These are phyloP conservation scores for Cylloceria caligata DNA, from an alignment of 2,888 invertebrate genomes.

Conservation along the genomic window DNA sequence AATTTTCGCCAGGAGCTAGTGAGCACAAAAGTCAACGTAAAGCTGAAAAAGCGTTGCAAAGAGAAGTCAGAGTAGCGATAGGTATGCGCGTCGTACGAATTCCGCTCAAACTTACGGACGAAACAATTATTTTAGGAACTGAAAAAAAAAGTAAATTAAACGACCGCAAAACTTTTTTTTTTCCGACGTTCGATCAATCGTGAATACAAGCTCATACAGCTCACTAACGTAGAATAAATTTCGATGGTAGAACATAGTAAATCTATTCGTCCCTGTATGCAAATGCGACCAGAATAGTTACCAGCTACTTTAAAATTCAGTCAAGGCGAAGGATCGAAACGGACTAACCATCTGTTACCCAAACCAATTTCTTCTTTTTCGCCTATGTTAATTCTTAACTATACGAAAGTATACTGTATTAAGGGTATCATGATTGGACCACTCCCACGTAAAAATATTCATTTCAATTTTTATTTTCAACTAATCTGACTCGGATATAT, in stretches of 20 bases:
- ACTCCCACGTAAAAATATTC: constrained; percentile 16
- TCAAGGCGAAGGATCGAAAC: constrained; percentile 65
- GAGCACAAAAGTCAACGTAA: constrained; percentile 70
- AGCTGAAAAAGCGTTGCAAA: constrained; percentile 69
- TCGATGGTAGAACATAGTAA: constrained; percentile 56
- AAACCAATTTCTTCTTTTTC: constrained; percentile 53
- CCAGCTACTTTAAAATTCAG: constrained; percentile 70
- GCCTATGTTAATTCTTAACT: constrained; percentile 53
- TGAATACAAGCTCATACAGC: constrained; percentile 29
- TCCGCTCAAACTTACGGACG: neutral
- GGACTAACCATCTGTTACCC: constrained; percentile 69
- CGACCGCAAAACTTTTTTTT: neutral
- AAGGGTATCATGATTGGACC: constrained; percentile 21
- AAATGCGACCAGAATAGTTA: constrained; percentile 68
- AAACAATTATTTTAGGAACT: constrained; percentile 1
- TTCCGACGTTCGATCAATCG: constrained; percentile 16
- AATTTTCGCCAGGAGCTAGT: constrained; percentile 70
- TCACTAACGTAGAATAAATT: constrained; percentile 50
- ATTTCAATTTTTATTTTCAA: neutral
- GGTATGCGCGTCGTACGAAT: constrained; percentile 46
- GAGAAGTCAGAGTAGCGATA: constrained; percentile 66
- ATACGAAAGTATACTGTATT: constrained; percentile 13
- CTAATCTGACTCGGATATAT: neutral
- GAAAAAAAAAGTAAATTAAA: neutral
- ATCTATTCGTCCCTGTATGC: constrained; percentile 70